A percentile compares a stretch with the other conserved stretches of the same genome.
Evolutionary conservation across 2,888 invertebrate genomes (phyloP).

Genomic region (Tromatobia lineatoria): DNA sequence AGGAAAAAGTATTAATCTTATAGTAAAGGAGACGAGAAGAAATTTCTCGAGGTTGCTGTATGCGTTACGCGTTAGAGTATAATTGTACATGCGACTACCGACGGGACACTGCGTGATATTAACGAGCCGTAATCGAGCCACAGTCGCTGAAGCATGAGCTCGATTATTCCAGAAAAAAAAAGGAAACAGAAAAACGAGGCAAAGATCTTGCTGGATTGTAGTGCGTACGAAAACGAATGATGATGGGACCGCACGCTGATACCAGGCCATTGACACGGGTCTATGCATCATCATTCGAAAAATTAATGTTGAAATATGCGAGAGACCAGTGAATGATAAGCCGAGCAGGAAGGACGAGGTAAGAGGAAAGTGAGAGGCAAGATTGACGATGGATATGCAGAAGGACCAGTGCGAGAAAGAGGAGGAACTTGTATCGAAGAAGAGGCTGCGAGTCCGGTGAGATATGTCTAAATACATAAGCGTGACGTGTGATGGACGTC

Average conservation of each 20-base stretch:
- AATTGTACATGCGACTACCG: conserved; percentile 70
- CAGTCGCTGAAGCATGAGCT: conserved; percentile 67
- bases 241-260: conserved; percentile 78
- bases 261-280: conserved; percentile 74
- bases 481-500: conserved; percentile 84
- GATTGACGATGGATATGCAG: conserved; percentile 3
- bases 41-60: conserved; percentile 1
- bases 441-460: conserved; percentile 72
- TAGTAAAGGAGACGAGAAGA: background rate
- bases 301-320: conserved; percentile 81
- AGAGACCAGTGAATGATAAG: conserved; percentile 73
- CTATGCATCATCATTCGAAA: conserved; percentile 81
- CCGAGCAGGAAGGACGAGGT: conserved; percentile 57
- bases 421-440: conserved; percentile 63
- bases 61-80: conserved; percentile 31
- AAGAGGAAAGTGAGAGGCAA: conserved; percentile 26
- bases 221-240: conserved; percentile 65
- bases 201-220: conserved; percentile 19
- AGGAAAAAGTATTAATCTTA: conserved; percentile 31
- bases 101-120: conserved; percentile 73
- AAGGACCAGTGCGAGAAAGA: conserved; percentile 42
- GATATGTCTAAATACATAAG: conserved; percentile 84
- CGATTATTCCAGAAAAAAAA: conserved; percentile 72
- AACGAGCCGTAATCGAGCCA: conserved; percentile 76
- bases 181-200: conserved; percentile 49